These are phyloP conservation scores for Triplophysa yarkandensis DNA, from an alignment of 2,797 vertebrate genomes.

Conservation along the genomic window DNA sequence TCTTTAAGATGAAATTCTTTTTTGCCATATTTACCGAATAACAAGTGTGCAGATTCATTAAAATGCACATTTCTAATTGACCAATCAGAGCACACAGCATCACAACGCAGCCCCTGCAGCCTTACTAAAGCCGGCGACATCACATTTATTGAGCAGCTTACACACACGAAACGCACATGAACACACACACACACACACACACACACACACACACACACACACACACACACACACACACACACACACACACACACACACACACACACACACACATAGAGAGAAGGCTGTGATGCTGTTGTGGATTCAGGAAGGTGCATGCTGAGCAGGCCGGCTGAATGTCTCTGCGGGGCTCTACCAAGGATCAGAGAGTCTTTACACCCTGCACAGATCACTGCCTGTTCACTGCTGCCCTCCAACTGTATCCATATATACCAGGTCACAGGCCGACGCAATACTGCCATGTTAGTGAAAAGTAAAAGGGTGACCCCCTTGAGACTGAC, in stretches of 20 bases:
- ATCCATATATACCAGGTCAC: slow-evolving; percentile 45
- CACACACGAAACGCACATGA: too few species aligned
- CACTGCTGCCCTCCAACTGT: slow-evolving; percentile 42
- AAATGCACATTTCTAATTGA: slow-evolving; percentile 45
- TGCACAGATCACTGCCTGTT: slow-evolving; percentile 53
- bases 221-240: too few species aligned
- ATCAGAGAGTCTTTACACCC: slow-evolving; percentile 50
- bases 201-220: too few species aligned
- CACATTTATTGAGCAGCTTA: slow-evolving; percentile 35
- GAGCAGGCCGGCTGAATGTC: slow-evolving; percentile 45
- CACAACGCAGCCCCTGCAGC: slow-evolving; percentile 45
- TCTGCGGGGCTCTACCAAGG: slow-evolving; percentile 44
- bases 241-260: too few species aligned
- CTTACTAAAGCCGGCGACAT: slow-evolving; percentile 23
- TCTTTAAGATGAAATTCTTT: slow-evolving; percentile 1
- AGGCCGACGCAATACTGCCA: slow-evolving; percentile 38
- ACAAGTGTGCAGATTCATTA: slow-evolving; percentile 36
- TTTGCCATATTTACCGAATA: background rate
- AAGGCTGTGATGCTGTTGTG: slow-evolving; percentile 28
- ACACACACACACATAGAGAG: slow-evolving; percentile 40
- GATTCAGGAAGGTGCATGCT: slow-evolving; percentile 52
- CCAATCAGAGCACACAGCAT: slow-evolving; percentile 39
- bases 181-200: too few species aligned
- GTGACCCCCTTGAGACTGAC: slow-evolving; percentile 8
- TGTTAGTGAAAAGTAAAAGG: slow-evolving; percentile 46